phyloP scores from a whole-genome alignment of 2,113 vertebrate genomes.

The Lycocorax pyrrhopterus region DNA sequence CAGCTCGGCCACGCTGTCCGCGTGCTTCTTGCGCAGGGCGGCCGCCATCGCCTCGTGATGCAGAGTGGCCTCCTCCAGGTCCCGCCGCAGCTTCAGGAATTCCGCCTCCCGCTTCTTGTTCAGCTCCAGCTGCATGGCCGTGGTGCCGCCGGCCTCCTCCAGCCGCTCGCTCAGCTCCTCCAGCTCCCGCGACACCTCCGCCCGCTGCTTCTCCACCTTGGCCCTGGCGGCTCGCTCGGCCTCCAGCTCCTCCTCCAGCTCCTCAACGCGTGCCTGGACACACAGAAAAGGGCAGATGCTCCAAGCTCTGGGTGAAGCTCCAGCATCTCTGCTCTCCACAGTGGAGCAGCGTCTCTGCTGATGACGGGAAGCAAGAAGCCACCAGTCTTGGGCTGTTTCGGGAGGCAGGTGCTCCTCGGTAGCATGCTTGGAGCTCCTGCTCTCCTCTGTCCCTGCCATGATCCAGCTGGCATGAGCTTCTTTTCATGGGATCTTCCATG shows the following conservation, averaged over 20 bases:
- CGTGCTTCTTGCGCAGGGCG: constrained; percentile 84
- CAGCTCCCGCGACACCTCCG: constrained; percentile 85
- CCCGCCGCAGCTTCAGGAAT: constrained; percentile 82
- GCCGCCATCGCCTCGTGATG: constrained; percentile 82
- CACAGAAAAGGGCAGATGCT: not conserved
- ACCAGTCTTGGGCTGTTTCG: too few relatives aligned
- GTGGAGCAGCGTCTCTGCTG: not conserved
- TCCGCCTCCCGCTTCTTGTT: constrained; percentile 87
- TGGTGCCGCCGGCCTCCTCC: constrained; percentile 86
- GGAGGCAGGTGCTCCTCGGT: not conserved
- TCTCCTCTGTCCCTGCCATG: not conserved
- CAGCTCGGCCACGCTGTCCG: constrained; percentile 80
- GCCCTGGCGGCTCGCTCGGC: constrained; percentile 82
- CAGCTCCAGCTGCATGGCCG: constrained; percentile 82
- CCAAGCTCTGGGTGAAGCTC: not conserved
- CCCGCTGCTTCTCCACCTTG: constrained; percentile 88
- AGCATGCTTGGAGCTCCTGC: not conserved
- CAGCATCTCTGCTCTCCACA: not conserved
- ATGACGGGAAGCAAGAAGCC: not conserved
- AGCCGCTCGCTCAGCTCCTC: constrained; percentile 89
- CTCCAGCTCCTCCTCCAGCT: constrained; percentile 93
- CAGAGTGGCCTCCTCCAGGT: constrained; percentile 87
- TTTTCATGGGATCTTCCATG: not conserved
- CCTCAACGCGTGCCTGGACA: constrained; percentile 83
- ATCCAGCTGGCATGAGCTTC: not conserved